Percentiles rank a stretch among this genome's conserved stretches.
These are phyloP conservation scores for Nanorana parkeri DNA, from an alignment of 2,113 vertebrate genomes.

Conservation along the genomic window DNA sequence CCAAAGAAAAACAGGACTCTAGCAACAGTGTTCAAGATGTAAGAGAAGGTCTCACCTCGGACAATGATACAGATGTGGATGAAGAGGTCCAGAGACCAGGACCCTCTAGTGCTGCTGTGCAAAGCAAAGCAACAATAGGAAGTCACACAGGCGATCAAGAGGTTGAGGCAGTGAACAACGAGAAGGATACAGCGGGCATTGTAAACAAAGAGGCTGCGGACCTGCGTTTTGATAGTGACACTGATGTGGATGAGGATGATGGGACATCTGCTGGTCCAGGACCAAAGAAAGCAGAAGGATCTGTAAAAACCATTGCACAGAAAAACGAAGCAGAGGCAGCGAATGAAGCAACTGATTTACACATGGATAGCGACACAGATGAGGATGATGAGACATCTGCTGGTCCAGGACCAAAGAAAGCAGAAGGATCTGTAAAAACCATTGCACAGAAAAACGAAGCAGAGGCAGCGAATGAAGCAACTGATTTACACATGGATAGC, in stretches of 20 bases:
- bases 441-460: too few species aligned
- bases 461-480: too few species aligned
- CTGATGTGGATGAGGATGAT: conserved; percentile 49
- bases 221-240: not conserved
- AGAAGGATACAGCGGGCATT: not conserved
- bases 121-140: not conserved
- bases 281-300: not conserved
- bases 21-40: conserved; percentile 52
- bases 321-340: not conserved
- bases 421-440: too few species aligned
- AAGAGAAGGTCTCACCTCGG: conserved; percentile 14
- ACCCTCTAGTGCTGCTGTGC: not conserved
- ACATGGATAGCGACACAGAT: conserved; percentile 17
- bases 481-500: too few species aligned
- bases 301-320: not conserved
- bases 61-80: conserved; percentile 41
- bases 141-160: not conserved
- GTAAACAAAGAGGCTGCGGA: not conserved
- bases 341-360: not conserved
- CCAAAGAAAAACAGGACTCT: conserved; percentile 44
- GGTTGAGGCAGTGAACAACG: not conserved
- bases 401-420: too few species aligned
- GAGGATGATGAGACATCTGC: not conserved
- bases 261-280: not conserved
- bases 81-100: conserved; percentile 15